These are phyloP conservation scores for Mormyrops boulengeri DNA, from an alignment of 2,797 vertebrate genomes.

Conservation along the genomic window DNA sequence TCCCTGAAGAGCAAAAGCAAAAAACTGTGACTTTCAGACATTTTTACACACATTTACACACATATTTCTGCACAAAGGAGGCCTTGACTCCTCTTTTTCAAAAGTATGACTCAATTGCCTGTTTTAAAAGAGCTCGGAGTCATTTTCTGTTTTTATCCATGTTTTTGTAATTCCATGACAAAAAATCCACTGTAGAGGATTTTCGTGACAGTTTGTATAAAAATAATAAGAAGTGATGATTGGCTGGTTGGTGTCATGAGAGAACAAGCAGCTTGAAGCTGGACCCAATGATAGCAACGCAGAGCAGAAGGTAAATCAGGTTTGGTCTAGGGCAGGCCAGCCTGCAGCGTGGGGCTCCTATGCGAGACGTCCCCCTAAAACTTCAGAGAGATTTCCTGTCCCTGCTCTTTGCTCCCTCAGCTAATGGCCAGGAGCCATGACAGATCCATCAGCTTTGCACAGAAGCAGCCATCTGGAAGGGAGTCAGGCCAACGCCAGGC, in stretches of 20 bases:
- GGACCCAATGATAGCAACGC: neutral
- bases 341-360: neutral
- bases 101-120: neutral
- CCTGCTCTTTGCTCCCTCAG: neutral
- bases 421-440: slow-evolving; percentile 27
- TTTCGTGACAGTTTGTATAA: neutral
- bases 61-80: neutral
- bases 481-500: slow-evolving; percentile 28
- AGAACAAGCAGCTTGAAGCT: neutral
- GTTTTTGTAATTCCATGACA: neutral
- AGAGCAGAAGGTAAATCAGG: neutral
- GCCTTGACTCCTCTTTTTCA: neutral
- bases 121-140: neutral
- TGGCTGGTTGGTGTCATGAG: neutral
- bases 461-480: slow-evolving; percentile 33
- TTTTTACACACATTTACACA: neutral
- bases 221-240: neutral
- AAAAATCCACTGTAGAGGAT: neutral
- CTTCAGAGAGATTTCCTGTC: neutral
- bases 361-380: slow-evolving; percentile 45
- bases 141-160: neutral
- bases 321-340: neutral
- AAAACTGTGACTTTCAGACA: neutral
- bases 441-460: slow-evolving; percentile 42
- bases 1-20: neutral